Base-by-base conservation (phyloP, 2,888 invertebrate genomes). In the Arctia plantaginis region DNA sequence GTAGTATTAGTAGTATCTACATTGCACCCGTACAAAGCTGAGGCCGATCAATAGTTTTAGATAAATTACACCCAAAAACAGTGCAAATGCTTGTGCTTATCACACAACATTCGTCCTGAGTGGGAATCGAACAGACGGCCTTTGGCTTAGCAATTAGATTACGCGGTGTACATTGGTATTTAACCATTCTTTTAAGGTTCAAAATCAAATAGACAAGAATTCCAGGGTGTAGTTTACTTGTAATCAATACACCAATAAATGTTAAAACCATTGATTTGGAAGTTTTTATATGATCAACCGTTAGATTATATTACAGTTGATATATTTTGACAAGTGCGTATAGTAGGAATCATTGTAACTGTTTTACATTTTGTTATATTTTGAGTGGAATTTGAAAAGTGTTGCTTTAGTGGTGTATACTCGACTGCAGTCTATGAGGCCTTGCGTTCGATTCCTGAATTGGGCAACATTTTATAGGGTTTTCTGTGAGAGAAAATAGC, bases 181-280 rank as follows among this genome's bases (percentile, higher is more conserved):
- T n/a, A 8, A 51, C 3, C 51, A 7, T n/a, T 55, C 39, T n/a
- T 55, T 55, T 55, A 10, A n/a, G n/a, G n/a, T n/a, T 55, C 3
- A 47, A n/a, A n/a, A n/a, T n/a, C 55, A 3, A n/a, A 55, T 55
- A n/a, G 55, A n/a, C n/a, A 55, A 55, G n/a, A n/a, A 55, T 15
- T 15, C 27, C 15, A 27, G 27, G 27, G 59, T 59, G 15, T 59
- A 27, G 59, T 27, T 23, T 41, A 41, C 27, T n/a, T 27, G 27
- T 66, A 66, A 66, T 41, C 18, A 41, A 66, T 66, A 27, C 27
- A 30, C 27, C 44, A 44, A 27, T n/a, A 10, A 3, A 59, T n/a
- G 59, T 30, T 30, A 44, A 44, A 20, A 44, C 27, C 66, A 67
- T 44, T 67, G 66, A 10, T 20, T 67, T 67, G 44, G 44, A 67